Evolutionary conservation across 2,113 vertebrate species (phyloP).

Genomic region (Equus przewalskii): DNA sequence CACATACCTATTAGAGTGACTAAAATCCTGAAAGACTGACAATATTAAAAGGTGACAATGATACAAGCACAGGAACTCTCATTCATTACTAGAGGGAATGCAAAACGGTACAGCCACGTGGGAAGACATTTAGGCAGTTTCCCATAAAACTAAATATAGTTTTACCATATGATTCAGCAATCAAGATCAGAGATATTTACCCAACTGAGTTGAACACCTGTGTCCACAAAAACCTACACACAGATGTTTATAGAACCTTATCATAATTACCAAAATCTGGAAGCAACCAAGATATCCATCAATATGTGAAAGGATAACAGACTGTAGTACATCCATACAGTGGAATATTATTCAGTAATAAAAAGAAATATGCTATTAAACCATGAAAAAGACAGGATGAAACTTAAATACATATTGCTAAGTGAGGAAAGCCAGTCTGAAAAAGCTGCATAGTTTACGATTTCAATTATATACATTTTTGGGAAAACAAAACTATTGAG

Average conservation of each 20-base stretch:
- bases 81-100: not conserved
- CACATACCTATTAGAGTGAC: not conserved
- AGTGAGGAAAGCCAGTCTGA: not conserved
- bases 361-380: not conserved
- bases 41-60: not conserved
- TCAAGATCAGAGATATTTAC: not conserved
- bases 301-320: not conserved
- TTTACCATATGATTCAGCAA: not conserved
- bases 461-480: not conserved
- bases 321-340: no score
- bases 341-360: not conserved
- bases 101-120: not conserved
- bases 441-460: not conserved
- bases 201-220: not conserved
- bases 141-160: not conserved
- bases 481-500: not conserved
- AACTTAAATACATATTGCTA: not conserved
- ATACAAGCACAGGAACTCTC: not conserved
- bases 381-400: not conserved
- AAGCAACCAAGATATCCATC: not conserved
- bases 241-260: not conserved
- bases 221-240: not conserved
- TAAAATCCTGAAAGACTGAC: not conserved
- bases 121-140: not conserved
- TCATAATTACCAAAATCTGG: not conserved